phyloP scores from a whole-genome alignment of 2,888 invertebrate species.

The Leptopilina syphax region DNA sequence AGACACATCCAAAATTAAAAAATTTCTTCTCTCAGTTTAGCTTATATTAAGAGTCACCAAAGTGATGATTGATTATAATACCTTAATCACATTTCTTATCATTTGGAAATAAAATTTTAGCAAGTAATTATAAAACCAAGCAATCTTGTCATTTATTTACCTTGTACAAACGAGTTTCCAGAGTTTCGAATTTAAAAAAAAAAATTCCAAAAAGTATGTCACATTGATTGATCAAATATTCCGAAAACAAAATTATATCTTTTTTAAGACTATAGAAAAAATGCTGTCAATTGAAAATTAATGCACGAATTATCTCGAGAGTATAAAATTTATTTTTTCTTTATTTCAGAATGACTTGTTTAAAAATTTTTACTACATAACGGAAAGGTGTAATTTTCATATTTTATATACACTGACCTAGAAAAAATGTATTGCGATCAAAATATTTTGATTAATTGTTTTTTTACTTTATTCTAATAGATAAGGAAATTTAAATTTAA shows the following conservation, averaged over 20 bases:
- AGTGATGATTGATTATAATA: no score
- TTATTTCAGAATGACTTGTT: neutral
- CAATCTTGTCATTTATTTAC: no score
- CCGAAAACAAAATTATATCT: neutral
- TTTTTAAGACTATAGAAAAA: neutral
- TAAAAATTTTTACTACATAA: neutral
- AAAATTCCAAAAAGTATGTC: no score
- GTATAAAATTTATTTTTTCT: neutral
- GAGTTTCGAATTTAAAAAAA: no score
- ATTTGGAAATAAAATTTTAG: no score
- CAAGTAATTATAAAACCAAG: no score
- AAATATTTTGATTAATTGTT: neutral
- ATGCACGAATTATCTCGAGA: neutral
- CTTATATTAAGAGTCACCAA: no score
- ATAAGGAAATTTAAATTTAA: constrained; percentile 15
- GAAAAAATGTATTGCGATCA: neutral
- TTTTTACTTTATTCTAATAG: no score
- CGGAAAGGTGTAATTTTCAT: constrained; percentile 3
- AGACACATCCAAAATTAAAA: neutral
- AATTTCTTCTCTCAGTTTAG: no score
- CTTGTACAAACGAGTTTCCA: no score
- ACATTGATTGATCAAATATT: no score
- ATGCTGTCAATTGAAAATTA: neutral
- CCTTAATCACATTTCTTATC: neutral
- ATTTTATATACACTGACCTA: constrained; percentile 23